Percentiles rank a stretch among this genome's conserved stretches.
Evolutionary conservation across 1,140 invertebrate species (phyloP).

Genomic region (Eumeta japonica): DNA sequence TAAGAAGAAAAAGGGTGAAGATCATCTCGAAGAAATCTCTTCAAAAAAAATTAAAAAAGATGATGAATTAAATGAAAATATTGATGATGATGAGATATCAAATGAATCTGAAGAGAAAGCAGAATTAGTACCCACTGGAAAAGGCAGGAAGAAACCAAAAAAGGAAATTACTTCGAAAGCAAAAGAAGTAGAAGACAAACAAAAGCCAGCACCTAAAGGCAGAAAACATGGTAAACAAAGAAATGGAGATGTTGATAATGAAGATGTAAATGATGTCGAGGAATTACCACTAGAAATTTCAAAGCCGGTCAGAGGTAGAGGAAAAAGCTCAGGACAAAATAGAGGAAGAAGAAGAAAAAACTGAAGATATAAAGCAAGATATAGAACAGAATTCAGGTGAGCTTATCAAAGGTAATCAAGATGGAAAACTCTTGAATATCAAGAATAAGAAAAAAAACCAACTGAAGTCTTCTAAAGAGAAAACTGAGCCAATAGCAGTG

Average conservation of each 20-base stretch:
- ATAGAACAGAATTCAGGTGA: too few species aligned
- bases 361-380: slow-evolving; percentile 1
- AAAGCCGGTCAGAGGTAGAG: neutral
- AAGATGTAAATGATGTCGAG: too few species aligned
- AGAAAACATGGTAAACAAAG: slow-evolving; percentile 30
- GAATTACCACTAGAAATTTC: too few species aligned
- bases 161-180: slow-evolving; percentile 25
- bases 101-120: too few species aligned
- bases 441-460: neutral
- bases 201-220: slow-evolving; percentile 20
- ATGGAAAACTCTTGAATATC: too few species aligned
- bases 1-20: slow-evolving; percentile 28
- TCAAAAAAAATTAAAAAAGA: neutral
- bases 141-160: slow-evolving; percentile 4
- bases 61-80: neutral
- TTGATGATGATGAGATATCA: neutral
- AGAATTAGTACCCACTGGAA: neutral
- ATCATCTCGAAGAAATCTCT: neutral
- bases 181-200: slow-evolving; percentile 25
- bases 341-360: slow-evolving; percentile 16
- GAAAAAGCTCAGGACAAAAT: slow-evolving; percentile 30
- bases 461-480: neutral
- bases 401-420: too few species aligned
- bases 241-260: slow-evolving; percentile 11
- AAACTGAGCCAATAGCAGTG: neutral